A percentile compares a stretch with the other conserved stretches of the same genome.
Evolutionary conservation across 2,888 invertebrate species (phyloP).

Genomic region (Flexamia atlantica): DNA sequence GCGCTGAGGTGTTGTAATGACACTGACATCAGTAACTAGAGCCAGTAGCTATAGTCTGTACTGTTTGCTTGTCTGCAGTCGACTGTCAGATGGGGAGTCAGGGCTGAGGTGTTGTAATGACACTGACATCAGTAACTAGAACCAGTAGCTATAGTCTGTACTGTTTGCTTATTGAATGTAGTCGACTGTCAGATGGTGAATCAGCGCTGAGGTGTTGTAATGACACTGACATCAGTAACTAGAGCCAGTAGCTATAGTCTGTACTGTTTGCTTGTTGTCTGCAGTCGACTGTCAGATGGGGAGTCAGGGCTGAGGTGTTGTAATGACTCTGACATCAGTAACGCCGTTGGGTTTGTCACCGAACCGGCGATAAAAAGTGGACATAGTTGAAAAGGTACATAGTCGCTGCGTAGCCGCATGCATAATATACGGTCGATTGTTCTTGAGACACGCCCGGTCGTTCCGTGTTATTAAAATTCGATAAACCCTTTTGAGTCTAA

Average conservation of each 20-base stretch:
- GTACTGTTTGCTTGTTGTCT: too few species aligned
- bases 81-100: too few species aligned
- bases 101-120: too few species aligned
- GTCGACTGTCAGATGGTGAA: too few species aligned
- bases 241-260: not conserved
- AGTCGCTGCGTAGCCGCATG: constrained; percentile 44
- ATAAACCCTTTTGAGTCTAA: constrained; percentile 55
- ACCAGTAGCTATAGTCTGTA: too few species aligned
- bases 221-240: not conserved
- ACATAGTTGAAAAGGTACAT: constrained; percentile 58
- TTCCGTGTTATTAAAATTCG: constrained; percentile 56
- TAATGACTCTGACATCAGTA: constrained; percentile 44
- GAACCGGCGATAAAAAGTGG: constrained; percentile 53
- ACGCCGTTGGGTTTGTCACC: constrained; percentile 41
- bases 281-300: not conserved
- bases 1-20: too few species aligned
- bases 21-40: too few species aligned
- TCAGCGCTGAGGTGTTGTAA: not conserved
- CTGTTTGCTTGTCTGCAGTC: too few species aligned
- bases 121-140: too few species aligned
- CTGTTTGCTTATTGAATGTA: too few species aligned
- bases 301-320: constrained; percentile 20
- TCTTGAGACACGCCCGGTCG: constrained; percentile 50
- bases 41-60: too few species aligned
- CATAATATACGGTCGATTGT: constrained; percentile 57